These are phyloP conservation scores for Metaphire vulgaris DNA, from an alignment of 1,140 invertebrate genomes.

Conservation along the genomic window DNA sequence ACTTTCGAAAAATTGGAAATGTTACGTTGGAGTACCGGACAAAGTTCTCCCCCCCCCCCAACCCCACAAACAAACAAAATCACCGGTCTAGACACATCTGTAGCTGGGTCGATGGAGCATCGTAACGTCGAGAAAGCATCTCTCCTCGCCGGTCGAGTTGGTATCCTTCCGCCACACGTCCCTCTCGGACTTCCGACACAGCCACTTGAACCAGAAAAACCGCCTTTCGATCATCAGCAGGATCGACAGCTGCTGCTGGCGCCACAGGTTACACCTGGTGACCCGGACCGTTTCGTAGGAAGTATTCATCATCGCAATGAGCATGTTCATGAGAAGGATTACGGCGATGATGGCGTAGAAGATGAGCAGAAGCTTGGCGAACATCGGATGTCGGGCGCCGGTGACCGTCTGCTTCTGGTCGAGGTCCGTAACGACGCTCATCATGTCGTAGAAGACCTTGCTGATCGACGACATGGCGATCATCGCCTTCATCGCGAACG, in stretches of 20 bases:
- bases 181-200: conserved; percentile 4
- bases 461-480: conserved; percentile 10
- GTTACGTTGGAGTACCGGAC: background rate
- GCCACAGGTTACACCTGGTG: conserved; percentile 13
- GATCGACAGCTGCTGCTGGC: conserved; percentile 23
- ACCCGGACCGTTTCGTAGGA: conserved; percentile 21
- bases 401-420: conserved; percentile 8
- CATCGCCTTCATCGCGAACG: conserved; percentile 27
- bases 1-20: background rate
- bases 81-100: background rate
- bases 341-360: conserved; percentile 23
- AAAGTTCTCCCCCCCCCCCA: too few relatives aligned
- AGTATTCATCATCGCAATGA: conserved; percentile 25
- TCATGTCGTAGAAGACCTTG: conserved; percentile 24
- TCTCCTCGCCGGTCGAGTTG: conserved; percentile 64
- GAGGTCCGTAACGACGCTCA: conserved; percentile 20
- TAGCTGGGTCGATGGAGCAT: conserved; percentile 25
- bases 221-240: conserved; percentile 19
- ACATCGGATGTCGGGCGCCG: background rate
- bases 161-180: conserved; percentile 50
- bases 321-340: conserved; percentile 21
- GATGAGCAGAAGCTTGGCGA: conserved; percentile 20
- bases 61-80: too few relatives aligned
- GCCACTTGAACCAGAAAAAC: conserved; percentile 13
- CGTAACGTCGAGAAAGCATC: conserved; percentile 51